These are phyloP conservation scores for Melanogrammus aeglefinus DNA, from an alignment of 2,797 vertebrate genomes.

Conservation along the genomic window DNA sequence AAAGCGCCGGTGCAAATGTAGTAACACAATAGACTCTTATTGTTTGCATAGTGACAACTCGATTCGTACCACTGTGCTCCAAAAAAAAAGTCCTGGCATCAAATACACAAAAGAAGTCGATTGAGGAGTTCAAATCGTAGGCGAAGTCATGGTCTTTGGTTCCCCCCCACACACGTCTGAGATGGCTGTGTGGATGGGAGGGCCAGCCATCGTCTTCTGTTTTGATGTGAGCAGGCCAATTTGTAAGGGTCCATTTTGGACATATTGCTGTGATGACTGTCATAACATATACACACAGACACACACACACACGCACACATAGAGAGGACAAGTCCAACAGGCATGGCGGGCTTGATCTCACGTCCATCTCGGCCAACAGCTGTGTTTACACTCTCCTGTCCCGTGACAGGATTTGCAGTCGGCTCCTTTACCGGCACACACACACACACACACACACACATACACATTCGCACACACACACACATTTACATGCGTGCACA, in stretches of 20 bases:
- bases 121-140: neutral
- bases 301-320: slow-evolving; percentile 6
- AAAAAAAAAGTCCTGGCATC: neutral
- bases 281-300: slow-evolving; percentile 6
- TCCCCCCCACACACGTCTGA: neutral
- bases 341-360: slow-evolving; percentile 25
- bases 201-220: neutral
- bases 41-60: no score
- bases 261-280: neutral
- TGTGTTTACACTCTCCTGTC: slow-evolving; percentile 53
- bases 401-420: slow-evolving; percentile 25
- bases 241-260: neutral
- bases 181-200: neutral
- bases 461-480: slow-evolving; percentile 11
- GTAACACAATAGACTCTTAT: neutral
- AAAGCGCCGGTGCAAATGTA: neutral
- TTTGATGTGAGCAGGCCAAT: neutral
- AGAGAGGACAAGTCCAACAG: slow-evolving; percentile 9
- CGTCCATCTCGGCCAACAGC: slow-evolving; percentile 50
- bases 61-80: no score
- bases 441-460: slow-evolving; percentile 15
- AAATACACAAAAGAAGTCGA: neutral
- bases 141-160: neutral
- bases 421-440: slow-evolving; percentile 25
- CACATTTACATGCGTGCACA: neutral